Percentiles rank a stretch among this genome's conserved stretches.
Conservation (phyloP, 2,888 invertebrate species). For the Sclerodermus sp. region DNA sequence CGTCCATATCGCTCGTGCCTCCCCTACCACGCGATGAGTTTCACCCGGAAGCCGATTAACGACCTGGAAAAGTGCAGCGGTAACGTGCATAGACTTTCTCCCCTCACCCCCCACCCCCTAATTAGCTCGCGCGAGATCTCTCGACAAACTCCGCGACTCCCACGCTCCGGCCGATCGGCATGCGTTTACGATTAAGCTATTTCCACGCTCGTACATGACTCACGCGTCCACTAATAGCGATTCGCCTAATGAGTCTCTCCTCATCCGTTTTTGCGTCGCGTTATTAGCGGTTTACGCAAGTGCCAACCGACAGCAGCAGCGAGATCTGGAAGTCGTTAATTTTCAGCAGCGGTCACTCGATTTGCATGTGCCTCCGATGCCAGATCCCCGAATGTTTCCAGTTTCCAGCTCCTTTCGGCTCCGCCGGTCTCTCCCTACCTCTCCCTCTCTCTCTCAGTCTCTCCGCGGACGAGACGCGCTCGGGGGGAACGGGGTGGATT, state of each 20-base stretch:
- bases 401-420: slow-evolving; percentile 38
- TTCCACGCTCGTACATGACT: too few relatives aligned
- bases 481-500: slow-evolving; percentile 9
- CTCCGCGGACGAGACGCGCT: slow-evolving; percentile 8
- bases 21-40: slow-evolving; percentile 32
- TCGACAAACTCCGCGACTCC: too few relatives aligned
- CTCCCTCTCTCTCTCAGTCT: background rate
- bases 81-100: slow-evolving; percentile 18
- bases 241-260: too few relatives aligned
- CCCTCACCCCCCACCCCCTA: background rate
- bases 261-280: background rate
- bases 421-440: slow-evolving; percentile 21
- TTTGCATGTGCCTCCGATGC: too few relatives aligned
- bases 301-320: slow-evolving; percentile 1
- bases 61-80: slow-evolving; percentile 32
- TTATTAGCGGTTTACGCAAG: background rate
- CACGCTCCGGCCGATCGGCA: too few relatives aligned
- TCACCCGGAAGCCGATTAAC: slow-evolving; percentile 34
- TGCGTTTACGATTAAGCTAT: too few relatives aligned
- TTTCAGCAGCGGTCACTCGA: too few relatives aligned
- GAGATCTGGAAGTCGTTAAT: background rate
- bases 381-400: too few relatives aligned
- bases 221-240: too few relatives aligned
- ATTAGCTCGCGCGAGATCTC: too few relatives aligned
- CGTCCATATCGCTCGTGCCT: slow-evolving; percentile 46